Percentiles rank a stretch among this genome's conserved stretches.
These are phyloP conservation scores for Pseudorhiza aurosa DNA, from an alignment of 30 jellyfish, hydroid and myxozoan genomes.

Conservation along the genomic window DNA sequence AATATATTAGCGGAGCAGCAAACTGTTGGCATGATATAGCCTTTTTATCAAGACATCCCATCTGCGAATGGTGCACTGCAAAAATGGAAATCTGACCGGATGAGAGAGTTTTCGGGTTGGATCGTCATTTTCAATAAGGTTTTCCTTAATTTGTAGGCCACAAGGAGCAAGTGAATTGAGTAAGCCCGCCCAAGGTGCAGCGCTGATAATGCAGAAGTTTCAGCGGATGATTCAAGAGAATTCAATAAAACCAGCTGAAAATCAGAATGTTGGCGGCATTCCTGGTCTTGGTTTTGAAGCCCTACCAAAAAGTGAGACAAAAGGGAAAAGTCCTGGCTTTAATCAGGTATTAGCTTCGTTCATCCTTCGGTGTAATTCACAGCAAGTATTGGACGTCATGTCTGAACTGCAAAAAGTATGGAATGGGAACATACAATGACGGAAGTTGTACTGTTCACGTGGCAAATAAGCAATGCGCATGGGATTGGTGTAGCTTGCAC, in stretches of 20 bases:
- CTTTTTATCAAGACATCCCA: no score
- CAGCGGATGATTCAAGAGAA: slow-evolving; percentile 52
- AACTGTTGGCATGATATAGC: no score
- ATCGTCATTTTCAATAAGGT: no score
- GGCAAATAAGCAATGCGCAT: no score
- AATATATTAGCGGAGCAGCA: no score
- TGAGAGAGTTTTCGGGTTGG: no score
- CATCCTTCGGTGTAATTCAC: neutral
- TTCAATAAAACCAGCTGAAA: neutral
- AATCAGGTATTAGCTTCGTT: slow-evolving; percentile 39
- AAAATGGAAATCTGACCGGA: no score
- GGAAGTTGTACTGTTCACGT: no score
- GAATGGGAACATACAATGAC: no score
- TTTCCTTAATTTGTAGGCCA: no score
- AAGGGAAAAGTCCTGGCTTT: slow-evolving; percentile 75
- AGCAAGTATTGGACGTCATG: neutral
- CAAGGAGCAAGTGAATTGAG: neutral
- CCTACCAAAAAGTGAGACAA: slow-evolving; percentile 15
- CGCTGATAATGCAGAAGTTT: slow-evolving; percentile 61
- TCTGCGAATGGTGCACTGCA: no score
- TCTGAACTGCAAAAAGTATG: neutral
- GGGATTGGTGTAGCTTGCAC: no score
- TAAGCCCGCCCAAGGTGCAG: slow-evolving; percentile 60
- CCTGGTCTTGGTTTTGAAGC: slow-evolving; percentile 41
- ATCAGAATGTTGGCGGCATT: neutral